Conservation (phyloP, 2,888 invertebrate species). For the Brachyptera risi region DNA sequence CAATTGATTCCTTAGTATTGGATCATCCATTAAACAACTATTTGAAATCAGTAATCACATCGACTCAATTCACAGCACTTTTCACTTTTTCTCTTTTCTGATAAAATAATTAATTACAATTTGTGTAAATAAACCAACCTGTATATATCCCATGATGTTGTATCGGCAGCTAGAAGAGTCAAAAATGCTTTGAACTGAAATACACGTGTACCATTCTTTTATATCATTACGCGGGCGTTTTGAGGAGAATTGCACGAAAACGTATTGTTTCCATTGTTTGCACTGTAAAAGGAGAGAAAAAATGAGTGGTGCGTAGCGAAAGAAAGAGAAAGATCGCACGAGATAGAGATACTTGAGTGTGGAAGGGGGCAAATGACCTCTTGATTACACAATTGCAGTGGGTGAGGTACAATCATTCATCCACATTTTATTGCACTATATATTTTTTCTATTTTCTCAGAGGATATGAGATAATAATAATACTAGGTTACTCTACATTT, state of each 20-base stretch:
- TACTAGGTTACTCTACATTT: too few relatives aligned
- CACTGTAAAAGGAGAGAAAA: conserved; percentile 18
- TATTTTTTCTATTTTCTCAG: not conserved
- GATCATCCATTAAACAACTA: too few relatives aligned
- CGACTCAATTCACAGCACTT: too few relatives aligned
- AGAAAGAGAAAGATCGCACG: conserved; percentile 17
- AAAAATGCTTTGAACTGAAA: not conserved
- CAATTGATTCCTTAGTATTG: too few relatives aligned
- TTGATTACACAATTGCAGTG: not conserved
- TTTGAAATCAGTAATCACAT: too few relatives aligned
- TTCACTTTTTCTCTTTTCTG: too few relatives aligned
- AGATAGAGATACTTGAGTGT: conserved; percentile 2
- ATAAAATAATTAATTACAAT: too few relatives aligned
- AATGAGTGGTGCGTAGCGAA: conserved; percentile 22
- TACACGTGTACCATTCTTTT: conserved; percentile 1
- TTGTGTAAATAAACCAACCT: conserved; percentile 1
- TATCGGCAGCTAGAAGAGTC: not conserved
- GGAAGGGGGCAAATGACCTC: not conserved
- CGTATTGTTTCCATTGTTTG: conserved; percentile 26
- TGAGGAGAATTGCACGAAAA: conserved; percentile 1
- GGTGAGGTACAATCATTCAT: not conserved
- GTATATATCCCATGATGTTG: conserved; percentile 5
- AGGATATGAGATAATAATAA: not conserved
- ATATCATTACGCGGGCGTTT: not conserved
- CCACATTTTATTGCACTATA: not conserved